Evolutionary conservation across 1,140 invertebrate species (phyloP), one percentile per base, ranked within the genome.

Genomic region (Drosophila novamexicana): DNA sequence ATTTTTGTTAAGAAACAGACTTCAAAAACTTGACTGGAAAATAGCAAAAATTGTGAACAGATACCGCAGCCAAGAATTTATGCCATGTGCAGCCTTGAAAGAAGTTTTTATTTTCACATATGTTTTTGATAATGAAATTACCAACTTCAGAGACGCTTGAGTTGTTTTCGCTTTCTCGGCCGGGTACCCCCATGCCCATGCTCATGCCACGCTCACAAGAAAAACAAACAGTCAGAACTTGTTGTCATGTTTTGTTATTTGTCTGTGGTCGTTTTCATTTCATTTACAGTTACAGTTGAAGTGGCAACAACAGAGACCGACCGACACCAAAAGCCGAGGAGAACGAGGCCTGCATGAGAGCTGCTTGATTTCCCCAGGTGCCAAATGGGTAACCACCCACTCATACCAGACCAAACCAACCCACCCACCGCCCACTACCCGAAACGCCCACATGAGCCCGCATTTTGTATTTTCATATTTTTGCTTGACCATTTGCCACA

Each of bases 361-460:
- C 76, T 66, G 61, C 84, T 57, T 86, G 79, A 86, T 86, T 86
- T 86, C 82, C 81, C 82, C 79, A 82, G 84, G 76, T 83, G 84
- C 67, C 82, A 76, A 49, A 53, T 67, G 40, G 66, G 54, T 62
- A 76, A 61, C 73, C 42, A 63, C 40, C 47, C 47, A 12, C 44
- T 57, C 37, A 62, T 34, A 36, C 29, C 47, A 40, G n/a, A 8
- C 44, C 44, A 14, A 73, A 67, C 69, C 29, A 64, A 14, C 52
- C 37, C 34, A 49, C 7, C 29, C 39, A 29, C 44, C 12, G 18
- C 12, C 44, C 18, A 16, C 10, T 34, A 37, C 66, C 56, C 37
- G 22, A n/a, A 9, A 10, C 45, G 22, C 22, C 40, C 77, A 65
- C 40, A 72, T 45, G 64, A 59, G 57, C 75, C 58, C 40, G 64